Evolutionary conservation across 2,888 invertebrate species (phyloP), one percentile per base, ranked within the genome.

Genomic region (Micropterix aruncella): DNA sequence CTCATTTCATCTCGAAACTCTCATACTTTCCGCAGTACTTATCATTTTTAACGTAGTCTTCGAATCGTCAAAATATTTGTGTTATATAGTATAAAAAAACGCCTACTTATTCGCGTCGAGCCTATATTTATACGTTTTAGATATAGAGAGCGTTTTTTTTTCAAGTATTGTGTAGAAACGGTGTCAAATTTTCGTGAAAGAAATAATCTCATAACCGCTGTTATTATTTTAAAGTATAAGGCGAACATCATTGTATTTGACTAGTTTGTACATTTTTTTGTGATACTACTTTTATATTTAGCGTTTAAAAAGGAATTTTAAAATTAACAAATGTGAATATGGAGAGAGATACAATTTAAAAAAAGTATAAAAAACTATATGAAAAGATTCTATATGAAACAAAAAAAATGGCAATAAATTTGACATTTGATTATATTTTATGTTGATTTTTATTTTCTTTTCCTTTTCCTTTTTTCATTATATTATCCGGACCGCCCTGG

Each of bases 201-300:
- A 27, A 27, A n/a, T n/a, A n/a, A 27, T 27, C 27, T 27, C 12
- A 27, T 27, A 27, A 12, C n/a, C n/a, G n/a, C n/a, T n/a, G n/a
- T n/a, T n/a, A 37, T 18, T 37, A 44, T 38, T 27, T 27, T 27
- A 7, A 27, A 37, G n/a, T n/a, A 39, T 15, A 45, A 38, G 43
- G 41, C 41, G 41, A 38, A 44, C 42, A 42, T 46, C 44, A 45
- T 48, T 40, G 46, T 48, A 48, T 65, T 63, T 66, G 66, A 68
- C 69, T 67, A 66, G 68, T 66, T 68, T 61, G 70, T 70, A 71
- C 70, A 68, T 70, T 71, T 69, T 66, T 71, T 71, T 71, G 70
- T 71, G 70, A 71, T 71, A 71, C 70, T 71, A 71, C 70, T 66
- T 68, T 68, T 70, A 68, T 70, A 69, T 27, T 27, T 27, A 27